A percentile compares a stretch with the other conserved stretches of the same genome.
Evolutionary conservation across 2,888 invertebrate species (phyloP).

Genomic region (Dexiosoma caninum): DNA sequence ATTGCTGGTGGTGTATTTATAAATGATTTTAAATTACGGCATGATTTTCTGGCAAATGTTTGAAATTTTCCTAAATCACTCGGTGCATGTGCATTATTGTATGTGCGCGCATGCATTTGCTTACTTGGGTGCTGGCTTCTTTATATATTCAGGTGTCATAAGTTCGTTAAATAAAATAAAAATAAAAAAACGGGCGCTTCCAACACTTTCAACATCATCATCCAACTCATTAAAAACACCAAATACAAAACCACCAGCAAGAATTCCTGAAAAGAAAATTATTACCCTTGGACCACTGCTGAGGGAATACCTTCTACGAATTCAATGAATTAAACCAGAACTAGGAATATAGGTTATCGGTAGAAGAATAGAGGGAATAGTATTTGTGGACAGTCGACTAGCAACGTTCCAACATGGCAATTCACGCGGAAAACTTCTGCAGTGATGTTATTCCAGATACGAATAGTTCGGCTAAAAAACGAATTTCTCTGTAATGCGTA

Average conservation of each 20-base stretch:
- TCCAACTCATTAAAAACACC: slow-evolving; percentile 4
- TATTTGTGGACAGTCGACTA: too few relatives aligned
- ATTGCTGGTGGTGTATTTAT: slow-evolving; percentile 17
- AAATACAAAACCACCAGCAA: slow-evolving; percentile 23
- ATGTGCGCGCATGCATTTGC: not conserved
- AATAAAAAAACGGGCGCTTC: slow-evolving; percentile 33
- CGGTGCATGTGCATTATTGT: not conserved
- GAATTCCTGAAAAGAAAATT: slow-evolving; percentile 37
- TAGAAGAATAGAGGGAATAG: too few relatives aligned
- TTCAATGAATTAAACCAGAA: too few relatives aligned
- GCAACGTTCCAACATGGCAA: too few relatives aligned
- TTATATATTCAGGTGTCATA: slow-evolving; percentile 41
- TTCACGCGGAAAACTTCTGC: too few relatives aligned
- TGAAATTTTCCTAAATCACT: slow-evolving; percentile 38
- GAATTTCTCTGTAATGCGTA: too few relatives aligned
- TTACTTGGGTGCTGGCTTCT: not conserved
- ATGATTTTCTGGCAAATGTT: slow-evolving; percentile 60
- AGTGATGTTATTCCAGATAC: too few relatives aligned
- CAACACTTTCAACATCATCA: slow-evolving; percentile 54
- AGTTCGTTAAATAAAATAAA: slow-evolving; percentile 43
- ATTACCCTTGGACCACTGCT: too few relatives aligned
- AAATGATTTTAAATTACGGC: slow-evolving; percentile 56
- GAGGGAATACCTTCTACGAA: too few relatives aligned
- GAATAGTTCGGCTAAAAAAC: too few relatives aligned
- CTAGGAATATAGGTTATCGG: too few relatives aligned